Evolutionary conservation across 2,797 vertebrate species (phyloP).

Genomic region (Platalea minor): DNA sequence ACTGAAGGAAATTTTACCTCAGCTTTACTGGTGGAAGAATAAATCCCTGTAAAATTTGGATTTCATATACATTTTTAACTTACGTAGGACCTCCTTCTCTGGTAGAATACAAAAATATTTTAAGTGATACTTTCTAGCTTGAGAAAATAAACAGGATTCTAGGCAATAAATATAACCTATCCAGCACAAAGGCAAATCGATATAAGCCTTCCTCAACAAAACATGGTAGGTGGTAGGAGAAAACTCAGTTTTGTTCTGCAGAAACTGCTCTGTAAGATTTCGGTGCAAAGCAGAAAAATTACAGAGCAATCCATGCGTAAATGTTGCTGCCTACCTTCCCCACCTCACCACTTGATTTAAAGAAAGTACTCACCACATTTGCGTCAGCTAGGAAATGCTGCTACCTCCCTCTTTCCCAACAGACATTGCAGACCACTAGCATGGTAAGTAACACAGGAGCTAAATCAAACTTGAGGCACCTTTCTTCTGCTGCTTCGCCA

Average conservation of each 20-base stretch:
- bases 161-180: not conserved
- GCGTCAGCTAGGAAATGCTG: not conserved
- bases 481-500: not conserved
- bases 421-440: not conserved
- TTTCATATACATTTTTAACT: not conserved
- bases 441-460: not conserved
- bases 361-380: not conserved
- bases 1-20: conserved; percentile 29
- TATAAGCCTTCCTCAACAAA: not conserved
- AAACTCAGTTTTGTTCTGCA: not conserved
- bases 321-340: conserved; percentile 1
- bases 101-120: not conserved
- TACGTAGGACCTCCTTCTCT: not conserved
- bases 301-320: not conserved
- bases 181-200: not conserved
- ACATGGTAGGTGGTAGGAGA: not conserved
- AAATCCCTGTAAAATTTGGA: not conserved
- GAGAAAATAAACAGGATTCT: not conserved
- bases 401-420: not conserved
- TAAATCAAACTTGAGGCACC: not conserved
- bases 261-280: not conserved
- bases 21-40: not conserved
- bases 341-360: not conserved
- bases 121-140: not conserved
- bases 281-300: not conserved